Evolutionary conservation across 2,888 invertebrate species (phyloP).

Genomic region (Nomada fucata): DNA sequence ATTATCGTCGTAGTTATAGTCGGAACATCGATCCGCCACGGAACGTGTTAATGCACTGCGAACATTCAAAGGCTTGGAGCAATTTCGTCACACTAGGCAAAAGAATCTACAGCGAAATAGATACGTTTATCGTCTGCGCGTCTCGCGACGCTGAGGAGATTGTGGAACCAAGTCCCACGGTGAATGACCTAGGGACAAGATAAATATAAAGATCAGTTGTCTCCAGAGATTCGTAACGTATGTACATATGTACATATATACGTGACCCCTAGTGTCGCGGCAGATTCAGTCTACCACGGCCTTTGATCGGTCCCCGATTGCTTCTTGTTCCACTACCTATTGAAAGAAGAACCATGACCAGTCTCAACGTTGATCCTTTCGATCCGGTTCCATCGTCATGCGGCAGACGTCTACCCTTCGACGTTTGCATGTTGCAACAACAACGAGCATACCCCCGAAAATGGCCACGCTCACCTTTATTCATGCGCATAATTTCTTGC

Average conservation of each 20-base stretch:
- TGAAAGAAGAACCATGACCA: slow-evolving; percentile 79
- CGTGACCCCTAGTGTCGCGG: slow-evolving; percentile 71
- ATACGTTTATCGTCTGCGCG: background rate
- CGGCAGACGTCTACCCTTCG: slow-evolving; percentile 34
- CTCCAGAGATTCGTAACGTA: slow-evolving; percentile 56
- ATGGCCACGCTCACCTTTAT: slow-evolving; percentile 57
- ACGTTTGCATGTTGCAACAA: slow-evolving; percentile 53
- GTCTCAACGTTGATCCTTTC: slow-evolving; percentile 80
- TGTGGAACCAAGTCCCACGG: slow-evolving; percentile 45
- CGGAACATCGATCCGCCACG: too few species aligned
- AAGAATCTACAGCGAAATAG: background rate
- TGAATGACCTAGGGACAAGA: slow-evolving; percentile 53
- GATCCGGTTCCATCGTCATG: slow-evolving; percentile 70
- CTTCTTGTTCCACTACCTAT: slow-evolving; percentile 37
- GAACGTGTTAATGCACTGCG: too few species aligned
- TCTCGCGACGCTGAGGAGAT: background rate
- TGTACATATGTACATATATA: slow-evolving; percentile 49
- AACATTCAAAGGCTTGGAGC: background rate
- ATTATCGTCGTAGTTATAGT: too few species aligned
- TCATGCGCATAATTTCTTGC: slow-evolving; percentile 63
- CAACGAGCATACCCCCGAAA: slow-evolving; percentile 33
- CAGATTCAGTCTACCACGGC: slow-evolving; percentile 66
- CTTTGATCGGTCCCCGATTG: slow-evolving; percentile 52
- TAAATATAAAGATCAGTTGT: slow-evolving; percentile 49
- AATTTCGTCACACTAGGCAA: background rate